Conservation (phyloP, 2,888 invertebrate species). For the Melitaea athalia region DNA sequence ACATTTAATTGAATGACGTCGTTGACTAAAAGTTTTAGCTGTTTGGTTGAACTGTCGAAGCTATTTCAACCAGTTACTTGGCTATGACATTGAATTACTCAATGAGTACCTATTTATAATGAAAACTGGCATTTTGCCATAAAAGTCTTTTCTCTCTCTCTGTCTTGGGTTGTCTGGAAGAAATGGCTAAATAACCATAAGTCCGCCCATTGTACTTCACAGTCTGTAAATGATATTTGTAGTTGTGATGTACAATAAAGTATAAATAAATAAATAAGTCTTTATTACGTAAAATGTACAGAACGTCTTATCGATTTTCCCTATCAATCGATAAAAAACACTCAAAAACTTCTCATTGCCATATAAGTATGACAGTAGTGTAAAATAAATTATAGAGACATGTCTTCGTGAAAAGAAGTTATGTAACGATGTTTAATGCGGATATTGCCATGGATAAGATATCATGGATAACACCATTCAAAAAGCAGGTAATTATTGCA, state of each 20-base stretch:
- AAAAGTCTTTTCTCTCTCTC: no score
- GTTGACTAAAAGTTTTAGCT: no score
- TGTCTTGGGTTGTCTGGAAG: no score
- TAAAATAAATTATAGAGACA: constrained; percentile 1
- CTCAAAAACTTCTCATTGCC: constrained; percentile 10
- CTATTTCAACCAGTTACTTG: no score
- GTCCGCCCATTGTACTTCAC: no score
- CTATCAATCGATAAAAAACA: constrained; percentile 28
- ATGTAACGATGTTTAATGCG: neutral
- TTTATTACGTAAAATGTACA: neutral
- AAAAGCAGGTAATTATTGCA: constrained; percentile 45
- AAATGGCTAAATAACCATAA: no score
- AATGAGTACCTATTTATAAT: constrained; percentile 10
- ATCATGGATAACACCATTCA: constrained; percentile 49
- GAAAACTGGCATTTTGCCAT: constrained; percentile 12
- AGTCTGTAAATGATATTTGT: no score
- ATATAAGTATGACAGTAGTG: neutral
- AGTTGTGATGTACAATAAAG: no score
- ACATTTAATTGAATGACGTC: no score
- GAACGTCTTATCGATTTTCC: constrained; percentile 19
- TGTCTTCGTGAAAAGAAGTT: constrained; percentile 6
- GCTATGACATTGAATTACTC: neutral
- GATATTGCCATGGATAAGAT: constrained; percentile 38
- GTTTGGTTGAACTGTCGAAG: no score
- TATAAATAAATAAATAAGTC: no score